phyloP scores from a whole-genome alignment of 2,113 vertebrate species.

The Bufo bufo region DNA sequence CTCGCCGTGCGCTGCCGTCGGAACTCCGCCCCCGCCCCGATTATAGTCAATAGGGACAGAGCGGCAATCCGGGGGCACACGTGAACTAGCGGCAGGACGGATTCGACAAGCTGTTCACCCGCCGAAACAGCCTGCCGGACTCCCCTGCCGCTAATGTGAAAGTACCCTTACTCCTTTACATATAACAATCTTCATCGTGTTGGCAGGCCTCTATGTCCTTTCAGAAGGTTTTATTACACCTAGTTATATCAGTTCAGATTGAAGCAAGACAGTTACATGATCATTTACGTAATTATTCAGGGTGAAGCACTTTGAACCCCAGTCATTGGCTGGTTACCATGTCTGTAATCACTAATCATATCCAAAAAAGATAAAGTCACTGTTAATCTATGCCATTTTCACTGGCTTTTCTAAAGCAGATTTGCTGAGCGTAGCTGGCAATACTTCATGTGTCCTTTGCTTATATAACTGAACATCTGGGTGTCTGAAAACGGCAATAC shows the following conservation, averaged over 20 bases:
- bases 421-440: conserved; percentile 33
- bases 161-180: too few species aligned
- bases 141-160: too few species aligned
- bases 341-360: not conserved
- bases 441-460: not conserved
- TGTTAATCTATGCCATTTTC: not conserved
- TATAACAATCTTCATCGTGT: too few species aligned
- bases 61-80: too few species aligned
- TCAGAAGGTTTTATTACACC: not conserved
- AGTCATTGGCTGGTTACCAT: not conserved
- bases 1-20: too few species aligned
- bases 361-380: not conserved
- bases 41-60: too few species aligned
- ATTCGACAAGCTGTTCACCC: too few species aligned
- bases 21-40: too few species aligned
- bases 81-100: too few species aligned
- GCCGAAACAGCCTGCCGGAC: too few species aligned
- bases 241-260: too few species aligned
- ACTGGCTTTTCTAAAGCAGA: conserved; percentile 16
- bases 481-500: not conserved
- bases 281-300: not conserved
- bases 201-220: not conserved
- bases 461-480: conserved; percentile 23
- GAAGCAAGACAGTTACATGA: too few species aligned
- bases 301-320: not conserved